phyloP scores from a whole-genome alignment of 2,888 invertebrate genomes.

The Melanophora roralis region DNA sequence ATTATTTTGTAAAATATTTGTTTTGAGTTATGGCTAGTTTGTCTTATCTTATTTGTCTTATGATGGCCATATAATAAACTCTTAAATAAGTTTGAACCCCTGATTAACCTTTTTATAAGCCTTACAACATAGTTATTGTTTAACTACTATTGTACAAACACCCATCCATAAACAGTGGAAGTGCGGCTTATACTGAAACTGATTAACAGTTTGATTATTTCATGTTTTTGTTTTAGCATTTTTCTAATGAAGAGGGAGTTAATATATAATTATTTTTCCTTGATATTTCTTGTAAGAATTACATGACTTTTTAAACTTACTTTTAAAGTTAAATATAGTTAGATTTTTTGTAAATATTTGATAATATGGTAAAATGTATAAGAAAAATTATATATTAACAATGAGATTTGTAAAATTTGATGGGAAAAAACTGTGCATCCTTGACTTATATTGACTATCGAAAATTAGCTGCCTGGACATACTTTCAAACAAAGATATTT shows the following conservation, averaged over 20 bases:
- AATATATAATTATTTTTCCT: constrained; percentile 5
- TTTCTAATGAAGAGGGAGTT: neutral
- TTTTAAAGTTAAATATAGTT: no score
- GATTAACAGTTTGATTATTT: constrained; percentile 16
- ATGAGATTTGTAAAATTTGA: no score
- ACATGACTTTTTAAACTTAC: neutral
- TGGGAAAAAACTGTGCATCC: no score
- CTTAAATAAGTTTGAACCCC: constrained; percentile 55
- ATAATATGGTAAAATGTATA: no score
- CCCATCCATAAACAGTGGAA: neutral
- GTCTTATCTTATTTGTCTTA: constrained; percentile 12
- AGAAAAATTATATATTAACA: no score
- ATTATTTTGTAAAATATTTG: constrained; percentile 41
- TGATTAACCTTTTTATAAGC: constrained; percentile 49
- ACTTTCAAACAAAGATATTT: neutral
- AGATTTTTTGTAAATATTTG: no score
- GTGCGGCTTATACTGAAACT: constrained; percentile 12
- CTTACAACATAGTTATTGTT: neutral
- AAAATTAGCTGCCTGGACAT: no score
- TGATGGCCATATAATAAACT: constrained; percentile 34
- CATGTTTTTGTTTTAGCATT: neutral
- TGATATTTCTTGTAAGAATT: constrained; percentile 4
- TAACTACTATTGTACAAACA: neutral
- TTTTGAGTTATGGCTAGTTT: constrained; percentile 36
- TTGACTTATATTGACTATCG: no score